Evolutionary conservation across 1,140 invertebrate species (phyloP).

Genomic region (Danaus melanippus): DNA sequence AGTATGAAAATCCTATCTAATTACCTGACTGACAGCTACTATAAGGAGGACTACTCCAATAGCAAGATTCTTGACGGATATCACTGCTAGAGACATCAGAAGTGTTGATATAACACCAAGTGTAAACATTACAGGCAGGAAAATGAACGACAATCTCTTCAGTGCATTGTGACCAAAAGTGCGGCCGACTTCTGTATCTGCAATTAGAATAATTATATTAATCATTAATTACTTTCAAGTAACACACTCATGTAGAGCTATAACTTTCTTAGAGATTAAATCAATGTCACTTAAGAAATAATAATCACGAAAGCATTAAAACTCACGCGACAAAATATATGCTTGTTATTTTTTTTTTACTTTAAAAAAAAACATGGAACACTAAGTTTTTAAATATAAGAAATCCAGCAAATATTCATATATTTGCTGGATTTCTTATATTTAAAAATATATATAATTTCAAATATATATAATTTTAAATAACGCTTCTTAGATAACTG

Average conservation of each 20-base stretch:
- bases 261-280: background rate
- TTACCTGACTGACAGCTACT: constrained; percentile 65
- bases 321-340: no score
- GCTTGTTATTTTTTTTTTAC: no score
- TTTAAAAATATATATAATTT: no score
- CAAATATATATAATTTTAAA: no score
- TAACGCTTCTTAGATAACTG: no score
- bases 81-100: constrained; percentile 73
- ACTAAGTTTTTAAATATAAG: no score
- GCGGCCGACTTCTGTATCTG: constrained; percentile 58
- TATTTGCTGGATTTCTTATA: no score
- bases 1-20: background rate
- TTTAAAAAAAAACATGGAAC: no score
- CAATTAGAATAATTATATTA: constrained; percentile 18
- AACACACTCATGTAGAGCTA: background rate
- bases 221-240: background rate
- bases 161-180: constrained; percentile 75
- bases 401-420: no score
- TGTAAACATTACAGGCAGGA: constrained; percentile 75
- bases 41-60: constrained; percentile 71
- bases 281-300: background rate
- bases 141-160: constrained; percentile 74
- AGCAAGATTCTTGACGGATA: constrained; percentile 76
- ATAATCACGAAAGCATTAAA: no score
- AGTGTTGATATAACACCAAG: constrained; percentile 75